Percentiles rank a stretch among this genome's conserved stretches.
phyloP scores from a whole-genome alignment of 2,113 vertebrate species.

The Gallinago media region DNA sequence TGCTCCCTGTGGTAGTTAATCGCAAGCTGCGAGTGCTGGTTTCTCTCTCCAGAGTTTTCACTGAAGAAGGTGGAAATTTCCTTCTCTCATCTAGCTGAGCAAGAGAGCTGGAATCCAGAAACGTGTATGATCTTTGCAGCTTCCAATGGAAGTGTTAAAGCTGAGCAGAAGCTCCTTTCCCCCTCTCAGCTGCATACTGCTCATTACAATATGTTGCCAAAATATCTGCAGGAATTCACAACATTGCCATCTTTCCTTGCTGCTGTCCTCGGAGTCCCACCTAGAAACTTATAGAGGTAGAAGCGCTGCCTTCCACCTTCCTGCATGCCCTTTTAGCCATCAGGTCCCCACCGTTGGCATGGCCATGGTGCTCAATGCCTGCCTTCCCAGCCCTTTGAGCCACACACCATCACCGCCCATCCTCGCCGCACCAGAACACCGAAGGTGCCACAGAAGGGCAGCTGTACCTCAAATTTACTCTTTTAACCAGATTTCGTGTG shows the following conservation, averaged over 20 bases:
- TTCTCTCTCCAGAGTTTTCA: not conserved
- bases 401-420: not conserved
- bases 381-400: not conserved
- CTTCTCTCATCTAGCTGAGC: not conserved
- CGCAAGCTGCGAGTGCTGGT: not conserved
- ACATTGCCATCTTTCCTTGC: not conserved
- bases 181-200: not conserved
- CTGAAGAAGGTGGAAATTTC: not conserved
- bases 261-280: not conserved
- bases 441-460: not conserved
- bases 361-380: rapidly evolving
- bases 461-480: not conserved
- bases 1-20: not conserved
- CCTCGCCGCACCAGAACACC: not conserved
- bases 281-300: not conserved
- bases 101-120: not conserved
- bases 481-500: not conserved
- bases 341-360: not conserved
- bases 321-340: rapidly evolving
- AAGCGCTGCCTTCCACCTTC: not conserved
- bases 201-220: not conserved
- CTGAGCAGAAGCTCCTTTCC: not conserved
- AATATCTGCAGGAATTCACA: not conserved
- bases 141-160: not conserved
- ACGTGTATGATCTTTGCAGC: not conserved